Base-by-base conservation (phyloP, 1,140 invertebrate species). In the Popillia japonica region DNA sequence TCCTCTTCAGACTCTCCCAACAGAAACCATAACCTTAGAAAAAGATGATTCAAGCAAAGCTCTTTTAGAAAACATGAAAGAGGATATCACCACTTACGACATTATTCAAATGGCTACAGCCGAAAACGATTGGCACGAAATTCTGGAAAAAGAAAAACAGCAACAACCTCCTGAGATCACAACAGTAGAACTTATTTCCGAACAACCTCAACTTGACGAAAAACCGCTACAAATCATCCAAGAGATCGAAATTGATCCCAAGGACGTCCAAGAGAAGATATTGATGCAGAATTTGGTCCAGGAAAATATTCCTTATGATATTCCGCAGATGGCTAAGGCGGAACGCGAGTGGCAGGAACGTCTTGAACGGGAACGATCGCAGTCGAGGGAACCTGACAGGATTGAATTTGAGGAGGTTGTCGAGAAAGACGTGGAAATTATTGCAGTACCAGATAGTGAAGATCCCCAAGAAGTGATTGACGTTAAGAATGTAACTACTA, bases 81-180 rank as follows among this genome's bases (percentile, higher is more conserved):
- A 34, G 8, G 61, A 75, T 3, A 20, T 17, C 27, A 42, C 40
- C 20, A 17, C 34, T 10, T 78, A 78, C 17, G 77, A 78, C 40
- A 59, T 78, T 10, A 3, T 78, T 2, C 41, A 73, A n/a, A 72
- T 78, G 42, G 7, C 34, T 9, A 44, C 68, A 40, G 73, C 78
- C 48, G 78, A 79, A 72, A 64, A 40, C 7, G 64, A 22, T 42
- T 79, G 78, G 78, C 17, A 79, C 41, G 78, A 79, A 72, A 44
- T 75, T 9, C 3, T 41, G 22, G 40, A 48, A 6, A 41, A 42
- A 9, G 34, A 75, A 14, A 75, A 22, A 17, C 17, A 68, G 41
- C 34, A 76, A 79, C 14, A 78, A 55, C 8, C 61, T n/a, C 48
- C 6, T 27, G 61, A 68, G 27, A 68, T 23, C 10, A 3, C 2